Base-by-base conservation (phyloP, 2,888 invertebrate genomes). In the Euplagia quadripunctaria region DNA sequence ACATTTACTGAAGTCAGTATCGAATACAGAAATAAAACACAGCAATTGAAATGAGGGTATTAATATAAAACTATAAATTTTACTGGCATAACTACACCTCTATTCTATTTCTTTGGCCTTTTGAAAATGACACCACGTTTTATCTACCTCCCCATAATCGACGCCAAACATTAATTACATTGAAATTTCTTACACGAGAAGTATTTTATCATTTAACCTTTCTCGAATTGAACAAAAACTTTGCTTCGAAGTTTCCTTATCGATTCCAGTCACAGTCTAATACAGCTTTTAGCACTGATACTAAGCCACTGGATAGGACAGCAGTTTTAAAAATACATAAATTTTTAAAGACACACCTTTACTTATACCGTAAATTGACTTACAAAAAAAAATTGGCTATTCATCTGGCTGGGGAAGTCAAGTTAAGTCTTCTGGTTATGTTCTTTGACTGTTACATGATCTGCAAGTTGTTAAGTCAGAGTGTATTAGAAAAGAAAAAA, bases 161-260 rank as follows among this genome's bases (percentile, higher is more conserved):
- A 68, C 31, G 73, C 68, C 42, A 69, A 81, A 86, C 85, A 86
- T 84, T 85, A 87, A 87, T 87, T 87, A 85, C 80, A 78, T 55
- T 74, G 64, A 80, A 84, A 83, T 86, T 83, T 85, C 85, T 81
- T 83, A 76, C 74, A 82, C 76, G 75, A 75, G 77, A 84, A 86
- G 89, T 88, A 88, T 89, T 91, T 92, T 91, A 92, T 91, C 90
- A 90, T 94, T 93, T 91, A 94, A 91, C 93, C 92, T 92, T 90
- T 86, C 84, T 86, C 83, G 87, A 89, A 89, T 89, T 86, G 88
- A 87, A 90, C 89, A 90, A 91, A 92, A 93, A 93, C 86, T 93
- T 86, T 67, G 75, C 74, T 75, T 69, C 79, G 72, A 89, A 92
- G 88, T 94, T 93, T 82, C 85, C 84, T 92, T 92, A 93, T 93